Base-by-base conservation (phyloP, 30 jellyfish, hydroid and myxozoan species). In the Pelagia noctiluca region DNA sequence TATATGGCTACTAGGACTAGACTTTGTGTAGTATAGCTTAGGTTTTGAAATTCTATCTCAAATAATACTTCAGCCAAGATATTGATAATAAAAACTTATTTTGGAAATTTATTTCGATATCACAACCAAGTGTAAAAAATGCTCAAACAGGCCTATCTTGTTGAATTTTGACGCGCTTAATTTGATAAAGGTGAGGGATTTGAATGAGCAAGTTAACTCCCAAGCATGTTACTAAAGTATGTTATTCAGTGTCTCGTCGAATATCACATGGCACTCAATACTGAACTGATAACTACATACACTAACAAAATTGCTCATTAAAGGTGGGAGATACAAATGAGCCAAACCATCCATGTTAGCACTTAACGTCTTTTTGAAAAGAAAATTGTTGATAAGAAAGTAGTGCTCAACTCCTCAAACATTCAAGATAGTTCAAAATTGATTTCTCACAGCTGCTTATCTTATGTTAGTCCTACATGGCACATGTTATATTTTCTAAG, bases 321-420 rank as follows among this genome's bases (percentile, higher is more conserved):
- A 42, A 42, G 57, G 57, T 42, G 16, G 57, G 57, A 42, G 57
- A 42, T 42, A 42, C 57, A 16, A 42, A 42, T 42, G 57, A 42
- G 12, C 8, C 8, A 42, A 42, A 42, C 57, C 57, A 42, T 42
- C 57, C 8, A 42, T 42, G 57, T 42, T 42, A 42, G 57, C 57
- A 42, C 57, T 42, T 5, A 8, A 42, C 57, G 57, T 42, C 57
- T 42, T 42, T 42, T 42, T 42, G 8, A 42, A 5, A 42, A 42
- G 57, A 42, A 42, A 42, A 42, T 42, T 8, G 57, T 42, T 42
- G 57, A 42, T 42, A 42, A 42, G 57, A 42, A 42, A 42, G 57
- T 42, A 42, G 57, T 42, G 57, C 57, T 8, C 57, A 42, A 42
- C 57, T 42, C 57, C 57, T 42, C 57, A n/a, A n/a, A 42, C 57